Evolutionary conservation across 2,797 vertebrate species (phyloP).

Genomic region (Diplodus puntazzo): DNA sequence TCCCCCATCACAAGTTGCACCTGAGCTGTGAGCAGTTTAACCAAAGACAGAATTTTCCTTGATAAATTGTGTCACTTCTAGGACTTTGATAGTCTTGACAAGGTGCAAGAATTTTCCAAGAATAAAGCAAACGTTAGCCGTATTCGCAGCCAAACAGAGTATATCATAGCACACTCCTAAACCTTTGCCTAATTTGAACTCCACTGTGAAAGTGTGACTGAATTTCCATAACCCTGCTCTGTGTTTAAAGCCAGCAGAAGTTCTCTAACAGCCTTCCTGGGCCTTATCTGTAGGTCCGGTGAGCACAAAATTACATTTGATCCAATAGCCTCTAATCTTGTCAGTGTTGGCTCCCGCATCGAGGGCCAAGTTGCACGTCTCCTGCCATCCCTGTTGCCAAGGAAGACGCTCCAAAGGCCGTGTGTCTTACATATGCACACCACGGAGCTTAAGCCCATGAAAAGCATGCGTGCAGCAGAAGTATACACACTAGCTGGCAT

Average conservation of each 20-base stretch:
- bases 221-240: not conserved
- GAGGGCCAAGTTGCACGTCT: conserved; percentile 19
- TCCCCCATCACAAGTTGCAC: no score
- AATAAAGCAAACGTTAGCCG: no score
- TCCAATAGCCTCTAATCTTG: conserved; percentile 48
- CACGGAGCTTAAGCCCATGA: conserved; percentile 22
- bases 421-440: conserved; percentile 30
- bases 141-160: not conserved
- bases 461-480: conserved; percentile 14
- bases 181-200: not conserved
- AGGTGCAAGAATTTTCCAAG: no score
- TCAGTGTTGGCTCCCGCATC: conserved; percentile 32
- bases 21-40: not conserved
- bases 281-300: conserved; percentile 24
- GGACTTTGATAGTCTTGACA: no score
- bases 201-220: not conserved
- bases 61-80: not conserved
- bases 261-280: not conserved
- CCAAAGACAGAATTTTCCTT: not conserved
- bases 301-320: conserved; percentile 51
- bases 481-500: conserved; percentile 14
- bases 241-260: conserved; percentile 23
- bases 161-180: not conserved
- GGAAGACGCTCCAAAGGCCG: conserved; percentile 12
- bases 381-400: conserved; percentile 12